Evolutionary conservation across 2,113 vertebrate genomes (phyloP).

Genomic region (Ctenomys sociabilis): DNA sequence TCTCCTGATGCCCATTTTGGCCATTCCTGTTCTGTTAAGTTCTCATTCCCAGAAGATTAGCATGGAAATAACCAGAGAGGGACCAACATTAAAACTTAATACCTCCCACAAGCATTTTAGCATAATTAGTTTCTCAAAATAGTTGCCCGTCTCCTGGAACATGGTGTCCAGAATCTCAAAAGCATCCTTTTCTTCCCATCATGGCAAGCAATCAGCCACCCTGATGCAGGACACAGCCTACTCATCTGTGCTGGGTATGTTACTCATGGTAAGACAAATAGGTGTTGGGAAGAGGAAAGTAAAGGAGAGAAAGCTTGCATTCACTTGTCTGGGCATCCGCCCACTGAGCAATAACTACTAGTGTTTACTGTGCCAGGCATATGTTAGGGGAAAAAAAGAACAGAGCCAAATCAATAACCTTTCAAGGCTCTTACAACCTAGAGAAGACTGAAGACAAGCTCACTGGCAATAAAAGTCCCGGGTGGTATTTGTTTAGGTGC

Average conservation of each 20-base stretch:
- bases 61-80: constrained; percentile 21
- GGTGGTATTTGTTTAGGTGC: not conserved
- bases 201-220: not conserved
- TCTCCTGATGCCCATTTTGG: not conserved
- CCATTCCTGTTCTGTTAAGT: not conserved
- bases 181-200: not conserved
- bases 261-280: not conserved
- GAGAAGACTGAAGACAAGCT: not conserved
- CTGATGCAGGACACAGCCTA: not conserved
- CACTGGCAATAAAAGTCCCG: not conserved
- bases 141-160: not conserved
- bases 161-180: not conserved
- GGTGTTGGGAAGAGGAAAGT: not conserved
- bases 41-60: constrained; percentile 17
- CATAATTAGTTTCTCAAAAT: constrained; percentile 27
- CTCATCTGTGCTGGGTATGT: not conserved
- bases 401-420: not conserved
- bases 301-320: not conserved
- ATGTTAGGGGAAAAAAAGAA: not conserved
- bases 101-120: not conserved
- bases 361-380: not conserved
- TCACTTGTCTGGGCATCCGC: not conserved
- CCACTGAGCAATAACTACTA: not conserved
- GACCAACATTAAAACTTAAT: not conserved
- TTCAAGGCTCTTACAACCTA: not conserved